Evolutionary conservation across 2,113 vertebrate species (phyloP), one percentile per base, ranked within the genome.

Genomic region (Benitochromis conjunctus): DNA sequence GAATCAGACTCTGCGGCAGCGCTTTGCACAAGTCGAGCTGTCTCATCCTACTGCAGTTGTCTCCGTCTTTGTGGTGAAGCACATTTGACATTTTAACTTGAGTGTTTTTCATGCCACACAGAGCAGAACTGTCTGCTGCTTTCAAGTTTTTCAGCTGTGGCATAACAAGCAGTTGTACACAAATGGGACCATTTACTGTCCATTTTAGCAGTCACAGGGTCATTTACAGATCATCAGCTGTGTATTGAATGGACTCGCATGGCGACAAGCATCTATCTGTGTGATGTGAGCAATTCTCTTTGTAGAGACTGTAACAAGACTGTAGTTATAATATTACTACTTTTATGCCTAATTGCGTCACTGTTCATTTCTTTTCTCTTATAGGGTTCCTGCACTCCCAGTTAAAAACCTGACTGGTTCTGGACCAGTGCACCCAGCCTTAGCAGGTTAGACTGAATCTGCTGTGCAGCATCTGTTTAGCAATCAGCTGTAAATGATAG

Each of bases 341-440:
- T 9, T 56, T 62, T 38, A 48, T 38, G 21, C 7, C 31, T 58
- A 10, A 6, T 79, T 43, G 14, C 58, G 60, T 82, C 26, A 41
- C 7, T 56, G 12, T 36, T 77, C 19, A 31, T 77, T 0, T 90
- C 8, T 88, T 91, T 26, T 0, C 81, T 43, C 0, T 19, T 76
- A 1, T 86, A 99, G 98, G 76, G 98, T 99, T 76, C 98, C 98
- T 3, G 98, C 98, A 1, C 98, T 99, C 38, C 98, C 98, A 0
- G 98, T 99, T 26, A 99, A 99, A 97, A 99, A 99, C 86, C 94
- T 99, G 88, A 98, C 98, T 6, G 97, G 98, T 41, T 97, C 97
- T 0, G 98, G 98, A 60, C 98, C 98, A 0, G 96, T 99, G 12
- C 98, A 98, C 36, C 98, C 98, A 3, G 98, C 98, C 6, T 91